These are phyloP conservation scores for Alaudala cheleensis DNA, from an alignment of 2,113 vertebrate species.

Conservation along the genomic window DNA sequence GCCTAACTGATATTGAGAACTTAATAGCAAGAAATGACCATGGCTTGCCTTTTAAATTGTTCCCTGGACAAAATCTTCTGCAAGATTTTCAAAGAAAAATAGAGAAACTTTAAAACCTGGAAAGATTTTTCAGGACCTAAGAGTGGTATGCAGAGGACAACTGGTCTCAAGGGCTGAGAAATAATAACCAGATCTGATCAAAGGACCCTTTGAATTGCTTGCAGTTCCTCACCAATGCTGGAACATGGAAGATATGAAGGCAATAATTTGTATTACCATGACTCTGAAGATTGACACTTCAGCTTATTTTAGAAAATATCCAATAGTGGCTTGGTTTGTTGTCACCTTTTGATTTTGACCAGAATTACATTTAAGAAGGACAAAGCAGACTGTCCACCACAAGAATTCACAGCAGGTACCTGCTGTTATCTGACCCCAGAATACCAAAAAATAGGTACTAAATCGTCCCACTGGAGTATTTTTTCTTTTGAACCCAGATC, in stretches of 20 bases:
- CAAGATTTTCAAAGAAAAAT: not conserved
- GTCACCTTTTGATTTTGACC: not conserved
- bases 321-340: not conserved
- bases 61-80: not conserved
- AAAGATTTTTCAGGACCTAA: not conserved
- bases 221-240: not conserved
- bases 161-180: not conserved
- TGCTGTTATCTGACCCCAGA: not conserved
- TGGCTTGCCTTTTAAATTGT: not conserved
- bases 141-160: not conserved
- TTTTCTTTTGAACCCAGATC: not conserved
- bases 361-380: not conserved
- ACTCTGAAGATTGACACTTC: not conserved
- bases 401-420: not conserved
- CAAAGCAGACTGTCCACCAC: not conserved
- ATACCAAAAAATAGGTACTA: not conserved
- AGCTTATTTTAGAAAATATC: not conserved
- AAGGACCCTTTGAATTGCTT: not conserved
- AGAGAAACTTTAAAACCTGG: not conserved
- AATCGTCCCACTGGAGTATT: not conserved
- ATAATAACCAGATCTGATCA: not conserved
- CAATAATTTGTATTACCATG: not conserved
- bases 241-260: not conserved
- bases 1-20: not conserved
- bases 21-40: not conserved